Evolutionary conservation across 2,113 vertebrate genomes (phyloP).

Genomic region (Hemichromis elongatus): DNA sequence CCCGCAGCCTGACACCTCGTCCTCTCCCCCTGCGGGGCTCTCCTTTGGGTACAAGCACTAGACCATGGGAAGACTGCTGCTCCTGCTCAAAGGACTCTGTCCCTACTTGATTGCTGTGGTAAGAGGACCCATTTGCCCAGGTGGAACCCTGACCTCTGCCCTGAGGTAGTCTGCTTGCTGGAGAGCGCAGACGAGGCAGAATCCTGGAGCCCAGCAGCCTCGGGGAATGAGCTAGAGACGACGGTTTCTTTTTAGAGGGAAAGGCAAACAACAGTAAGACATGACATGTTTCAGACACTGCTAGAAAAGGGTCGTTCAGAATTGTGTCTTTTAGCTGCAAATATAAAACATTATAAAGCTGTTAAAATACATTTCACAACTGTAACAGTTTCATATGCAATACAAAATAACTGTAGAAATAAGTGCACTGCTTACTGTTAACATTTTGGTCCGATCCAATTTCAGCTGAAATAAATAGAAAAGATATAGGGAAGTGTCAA

Average conservation of each 20-base stretch:
- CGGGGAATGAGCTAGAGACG: conserved; percentile 44
- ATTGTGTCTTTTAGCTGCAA: background rate
- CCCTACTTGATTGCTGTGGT: background rate
- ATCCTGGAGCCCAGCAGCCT: conserved; percentile 61
- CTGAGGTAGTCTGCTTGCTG: conserved; percentile 74
- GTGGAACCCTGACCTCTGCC: conserved; percentile 32
- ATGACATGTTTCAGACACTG: background rate
- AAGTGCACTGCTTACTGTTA: conserved; percentile 60
- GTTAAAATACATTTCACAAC: background rate
- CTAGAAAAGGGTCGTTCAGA: background rate
- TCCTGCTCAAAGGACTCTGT: conserved; percentile 8
- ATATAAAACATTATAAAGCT: background rate
- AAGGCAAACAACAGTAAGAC: background rate
- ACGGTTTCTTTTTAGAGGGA: conserved; percentile 45
- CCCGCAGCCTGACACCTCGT: conserved; percentile 67
- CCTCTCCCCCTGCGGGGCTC: conserved; percentile 58
- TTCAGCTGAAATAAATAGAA: conserved; percentile 66
- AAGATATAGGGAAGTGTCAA: background rate
- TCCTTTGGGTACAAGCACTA: conserved; percentile 32
- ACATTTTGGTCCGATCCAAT: conserved; percentile 74
- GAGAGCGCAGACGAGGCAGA: conserved; percentile 67
- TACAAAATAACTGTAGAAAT: background rate
- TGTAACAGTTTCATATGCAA: background rate
- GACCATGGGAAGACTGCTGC: conserved; percentile 23
- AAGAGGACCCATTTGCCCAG: conserved; percentile 25